Conservation (phyloP, 2,113 vertebrate genomes). For the Trichechus manatus region DNA sequence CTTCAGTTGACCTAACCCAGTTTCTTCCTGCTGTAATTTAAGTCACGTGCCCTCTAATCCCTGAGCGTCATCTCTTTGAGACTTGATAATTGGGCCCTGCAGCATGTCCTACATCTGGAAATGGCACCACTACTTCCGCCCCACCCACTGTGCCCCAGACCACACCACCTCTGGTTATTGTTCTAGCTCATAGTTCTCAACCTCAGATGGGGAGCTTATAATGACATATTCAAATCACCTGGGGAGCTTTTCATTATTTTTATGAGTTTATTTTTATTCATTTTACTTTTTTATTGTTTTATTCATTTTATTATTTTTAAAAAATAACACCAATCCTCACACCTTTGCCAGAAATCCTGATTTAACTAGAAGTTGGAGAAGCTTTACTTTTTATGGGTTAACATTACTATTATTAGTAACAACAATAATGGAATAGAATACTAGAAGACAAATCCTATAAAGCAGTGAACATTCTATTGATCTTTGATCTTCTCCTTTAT, state of each 20-base stretch:
- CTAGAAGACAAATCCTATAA: background rate
- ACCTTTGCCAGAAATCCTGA: background rate
- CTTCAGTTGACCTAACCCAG: background rate
- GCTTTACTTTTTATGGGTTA: background rate
- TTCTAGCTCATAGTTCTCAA: background rate
- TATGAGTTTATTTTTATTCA: background rate
- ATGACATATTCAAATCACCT: background rate
- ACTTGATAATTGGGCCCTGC: background rate
- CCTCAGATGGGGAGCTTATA: background rate
- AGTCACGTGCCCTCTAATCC: background rate
- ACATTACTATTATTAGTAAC: background rate
- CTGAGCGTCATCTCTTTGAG: background rate
- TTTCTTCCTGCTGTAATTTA: background rate
- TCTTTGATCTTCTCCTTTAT: background rate
- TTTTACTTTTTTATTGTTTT: background rate
- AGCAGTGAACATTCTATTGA: background rate
- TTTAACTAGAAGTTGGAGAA: conserved; percentile 40
- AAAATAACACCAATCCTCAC: background rate
- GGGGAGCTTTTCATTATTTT: background rate
- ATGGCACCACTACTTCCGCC: fast-evolving
- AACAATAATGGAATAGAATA: background rate
- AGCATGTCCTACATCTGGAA: background rate
- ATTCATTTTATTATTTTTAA: background rate
- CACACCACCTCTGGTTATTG: fast-evolving
- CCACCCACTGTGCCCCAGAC: fast-evolving